These are phyloP conservation scores for Euplexia lucipara DNA, from an alignment of 2,888 invertebrate species.

Conservation along the genomic window DNA sequence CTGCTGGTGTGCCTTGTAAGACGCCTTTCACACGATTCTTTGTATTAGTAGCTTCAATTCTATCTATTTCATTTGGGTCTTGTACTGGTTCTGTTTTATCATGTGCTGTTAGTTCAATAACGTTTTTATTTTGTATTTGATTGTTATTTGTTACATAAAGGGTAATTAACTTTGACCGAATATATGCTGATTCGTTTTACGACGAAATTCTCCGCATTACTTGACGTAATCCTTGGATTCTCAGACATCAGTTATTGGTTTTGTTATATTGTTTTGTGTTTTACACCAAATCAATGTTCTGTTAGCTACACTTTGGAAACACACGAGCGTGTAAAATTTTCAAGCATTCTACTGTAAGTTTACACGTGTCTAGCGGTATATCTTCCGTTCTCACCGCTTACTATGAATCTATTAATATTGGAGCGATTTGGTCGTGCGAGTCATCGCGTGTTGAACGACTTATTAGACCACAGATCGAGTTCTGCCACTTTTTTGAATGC, in stretches of 20 bases:
- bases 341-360: conserved; percentile 34
- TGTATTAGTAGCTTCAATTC: conserved; percentile 35
- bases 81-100: conserved; percentile 27
- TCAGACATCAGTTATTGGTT: background rate
- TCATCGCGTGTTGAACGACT: conserved; percentile 30
- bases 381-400: conserved; percentile 27
- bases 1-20: conserved; percentile 30
- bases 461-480: conserved; percentile 27
- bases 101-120: conserved; percentile 12
- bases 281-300: conserved; percentile 16
- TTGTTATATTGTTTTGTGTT: conserved; percentile 22
- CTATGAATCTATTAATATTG: conserved; percentile 40
- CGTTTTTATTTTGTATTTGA: background rate
- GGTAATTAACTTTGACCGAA: background rate
- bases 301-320: conserved; percentile 13
- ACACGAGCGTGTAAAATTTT: conserved; percentile 27
- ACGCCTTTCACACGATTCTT: conserved; percentile 49
- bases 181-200: background rate
- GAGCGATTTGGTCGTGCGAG: conserved; percentile 19
- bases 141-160: background rate
- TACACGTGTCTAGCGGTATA: conserved; percentile 45
- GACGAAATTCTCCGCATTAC: background rate
- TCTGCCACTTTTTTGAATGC: conserved; percentile 37
- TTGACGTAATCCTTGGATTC: background rate
- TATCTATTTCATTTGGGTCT: conserved; percentile 44